Base-by-base conservation (phyloP, 2,888 invertebrate genomes). In the Stratiomys singularior region DNA sequence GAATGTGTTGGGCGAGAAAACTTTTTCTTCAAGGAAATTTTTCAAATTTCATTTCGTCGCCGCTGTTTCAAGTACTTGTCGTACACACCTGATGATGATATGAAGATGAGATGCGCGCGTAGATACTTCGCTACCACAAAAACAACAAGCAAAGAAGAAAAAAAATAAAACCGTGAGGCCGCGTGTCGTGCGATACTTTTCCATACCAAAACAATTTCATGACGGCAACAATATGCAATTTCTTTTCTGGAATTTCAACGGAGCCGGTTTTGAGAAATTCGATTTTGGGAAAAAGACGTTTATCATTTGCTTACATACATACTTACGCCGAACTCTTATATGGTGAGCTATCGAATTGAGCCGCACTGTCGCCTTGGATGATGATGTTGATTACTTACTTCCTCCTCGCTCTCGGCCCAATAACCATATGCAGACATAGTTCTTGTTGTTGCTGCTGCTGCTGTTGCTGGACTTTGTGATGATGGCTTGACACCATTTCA, bases 401-500 rank as follows among this genome's bases (percentile, higher is more conserved):
- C 37, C 37, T 37, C 37, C 37, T 37, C 9, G 9, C 37, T 37
- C 37, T 37, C 9, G 9, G 37, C 37, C 37, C 37, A 37, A 37
- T 37, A 9, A 37, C 37, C 37, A 37, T 9, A 5, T 52, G 4
- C 4, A 4, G 15, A 52, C 15, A 52, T 13, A 4, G 52, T n/a
- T 52, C 7, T 52, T 18, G 52, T n/a, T 52, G 44, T n/a, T n/a
- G n/a, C 37, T 37, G 52, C 52, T 52, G 4, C 52, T 18, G 4
- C 52, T 52, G 37, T 52, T 15, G 52, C 15, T 18, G 18, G 52
- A 4, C 15, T 52, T 25, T 60, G 15, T 52, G 25, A 60, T 46
- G 30, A 47, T 47, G 69, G 69, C 25, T 69, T 69, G 69, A 69
- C 69, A 69, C 69, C 69, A 69, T 69, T 69, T 69, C 69, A 69